Percentiles rank a stretch among this genome's conserved stretches.
Conservation (phyloP, 2,797 vertebrate species). For the Acanthiza pusilla region DNA sequence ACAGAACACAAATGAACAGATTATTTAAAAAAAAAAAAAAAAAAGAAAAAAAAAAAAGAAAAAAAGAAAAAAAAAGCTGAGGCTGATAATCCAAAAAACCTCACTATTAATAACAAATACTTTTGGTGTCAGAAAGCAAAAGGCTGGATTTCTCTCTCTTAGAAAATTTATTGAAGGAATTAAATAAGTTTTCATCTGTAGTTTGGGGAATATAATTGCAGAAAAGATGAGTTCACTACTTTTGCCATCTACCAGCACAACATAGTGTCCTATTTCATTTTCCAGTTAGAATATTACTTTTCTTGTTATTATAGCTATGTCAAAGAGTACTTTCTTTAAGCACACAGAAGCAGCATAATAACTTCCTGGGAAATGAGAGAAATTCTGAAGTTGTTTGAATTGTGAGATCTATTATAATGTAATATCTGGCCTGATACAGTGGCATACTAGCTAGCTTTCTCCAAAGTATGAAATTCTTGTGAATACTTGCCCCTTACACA, state of each 20-base stretch:
- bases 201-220: neutral
- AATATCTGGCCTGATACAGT: neutral
- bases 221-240: neutral
- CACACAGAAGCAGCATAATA: neutral
- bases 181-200: conserved; percentile 9
- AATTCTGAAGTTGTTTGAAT: conserved; percentile 53
- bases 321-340: conserved; percentile 43
- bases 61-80: neutral
- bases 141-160: conserved; percentile 14
- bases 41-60: neutral
- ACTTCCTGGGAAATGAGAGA: conserved; percentile 48
- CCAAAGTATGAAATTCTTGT: neutral
- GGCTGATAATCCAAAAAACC: neutral
- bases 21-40: neutral
- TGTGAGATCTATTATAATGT: neutral
- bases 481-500: neutral
- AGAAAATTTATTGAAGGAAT: conserved; percentile 30
- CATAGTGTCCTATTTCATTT: conserved; percentile 40
- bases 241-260: neutral
- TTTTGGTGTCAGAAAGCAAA: conserved; percentile 17
- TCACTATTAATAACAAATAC: conserved; percentile 12
- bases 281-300: conserved; percentile 58
- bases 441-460: neutral
- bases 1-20: neutral
- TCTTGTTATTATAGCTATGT: neutral